These are phyloP conservation scores for Cyphomyrus discorhynchus DNA, from an alignment of 2,113 vertebrate genomes.

Conservation along the genomic window DNA sequence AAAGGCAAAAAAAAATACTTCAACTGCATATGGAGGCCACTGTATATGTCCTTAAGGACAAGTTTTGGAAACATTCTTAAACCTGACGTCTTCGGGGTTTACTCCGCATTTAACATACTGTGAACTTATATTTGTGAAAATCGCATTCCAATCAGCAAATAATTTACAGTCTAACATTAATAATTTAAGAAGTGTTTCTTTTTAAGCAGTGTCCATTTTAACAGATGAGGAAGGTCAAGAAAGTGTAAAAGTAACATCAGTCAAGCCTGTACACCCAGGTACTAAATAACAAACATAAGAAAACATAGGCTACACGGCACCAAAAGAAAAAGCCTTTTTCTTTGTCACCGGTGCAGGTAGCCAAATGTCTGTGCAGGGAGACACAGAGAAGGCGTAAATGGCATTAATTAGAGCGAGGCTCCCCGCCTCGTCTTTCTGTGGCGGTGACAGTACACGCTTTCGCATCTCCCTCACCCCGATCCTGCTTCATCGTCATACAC, in stretches of 20 bases:
- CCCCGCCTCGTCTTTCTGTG: background rate
- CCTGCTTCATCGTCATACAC: background rate
- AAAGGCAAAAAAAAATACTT: background rate
- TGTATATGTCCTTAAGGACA: background rate
- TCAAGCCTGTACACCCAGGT: background rate
- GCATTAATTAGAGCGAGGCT: background rate
- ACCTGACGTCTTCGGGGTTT: background rate
- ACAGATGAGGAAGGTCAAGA: background rate
- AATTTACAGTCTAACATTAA: background rate
- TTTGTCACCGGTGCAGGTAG: background rate
- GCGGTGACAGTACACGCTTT: background rate
- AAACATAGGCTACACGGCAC: background rate
- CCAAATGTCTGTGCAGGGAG: background rate
- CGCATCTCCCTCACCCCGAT: background rate
- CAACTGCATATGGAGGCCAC: background rate
- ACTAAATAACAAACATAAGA: background rate
- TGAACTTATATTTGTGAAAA: background rate
- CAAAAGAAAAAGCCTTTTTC: background rate
- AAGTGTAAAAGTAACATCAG: background rate
- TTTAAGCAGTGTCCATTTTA: background rate
- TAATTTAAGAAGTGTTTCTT: background rate
- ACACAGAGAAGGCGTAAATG: background rate
- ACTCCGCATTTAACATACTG: background rate
- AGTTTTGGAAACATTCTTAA: background rate
- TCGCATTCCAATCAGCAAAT: background rate